Percentiles rank a stretch among this genome's conserved stretches.
phyloP scores from a whole-genome alignment of 2,113 vertebrate species.

The Calidris pugnax region DNA sequence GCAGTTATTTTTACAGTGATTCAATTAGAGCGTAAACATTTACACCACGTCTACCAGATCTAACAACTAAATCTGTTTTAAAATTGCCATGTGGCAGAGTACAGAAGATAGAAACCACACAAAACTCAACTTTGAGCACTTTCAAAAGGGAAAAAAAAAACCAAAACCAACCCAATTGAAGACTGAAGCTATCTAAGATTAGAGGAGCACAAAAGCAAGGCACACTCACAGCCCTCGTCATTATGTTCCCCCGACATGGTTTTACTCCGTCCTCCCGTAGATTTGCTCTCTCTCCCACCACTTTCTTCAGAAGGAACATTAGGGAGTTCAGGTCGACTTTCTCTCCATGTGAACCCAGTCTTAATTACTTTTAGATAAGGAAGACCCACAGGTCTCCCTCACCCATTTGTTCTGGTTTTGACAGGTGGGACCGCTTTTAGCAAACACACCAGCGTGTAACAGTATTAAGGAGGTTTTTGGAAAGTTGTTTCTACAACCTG shows the following conservation, averaged over 20 bases:
- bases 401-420: not conserved
- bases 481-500: not conserved
- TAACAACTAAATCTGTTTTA: slow-evolving; percentile 15
- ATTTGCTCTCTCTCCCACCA: not conserved
- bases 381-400: not conserved
- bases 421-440: not conserved
- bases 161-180: not conserved
- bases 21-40: slow-evolving; percentile 31
- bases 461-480: not conserved
- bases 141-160: not conserved
- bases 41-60: slow-evolving; percentile 31
- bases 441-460: accelerated
- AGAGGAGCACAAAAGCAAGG: not conserved
- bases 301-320: not conserved
- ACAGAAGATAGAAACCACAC: not conserved
- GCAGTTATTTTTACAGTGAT: slow-evolving; percentile 36
- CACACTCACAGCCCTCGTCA: not conserved
- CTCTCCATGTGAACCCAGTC: not conserved
- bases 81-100: not conserved
- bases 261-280: not conserved
- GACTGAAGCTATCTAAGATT: not conserved
- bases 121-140: not conserved
- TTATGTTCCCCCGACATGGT: accelerated
- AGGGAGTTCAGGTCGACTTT: not conserved
- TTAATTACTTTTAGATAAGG: not conserved